phyloP scores from a whole-genome alignment of 2,113 vertebrate species.

The Hemicordylus capensis region DNA sequence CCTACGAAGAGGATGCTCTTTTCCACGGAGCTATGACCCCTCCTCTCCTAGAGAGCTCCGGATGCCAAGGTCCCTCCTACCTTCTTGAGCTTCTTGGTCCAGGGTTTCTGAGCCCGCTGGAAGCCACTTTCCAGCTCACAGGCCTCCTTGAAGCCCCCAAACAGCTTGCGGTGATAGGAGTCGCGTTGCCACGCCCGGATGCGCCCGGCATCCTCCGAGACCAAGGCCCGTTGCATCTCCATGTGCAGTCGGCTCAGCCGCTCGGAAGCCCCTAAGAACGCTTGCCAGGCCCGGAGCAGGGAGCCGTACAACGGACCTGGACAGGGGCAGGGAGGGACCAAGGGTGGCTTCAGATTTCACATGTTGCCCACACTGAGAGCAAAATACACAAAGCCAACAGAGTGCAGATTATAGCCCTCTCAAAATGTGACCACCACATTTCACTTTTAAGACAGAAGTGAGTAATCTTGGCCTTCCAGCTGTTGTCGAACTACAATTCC shows the following conservation, averaged over 20 bases:
- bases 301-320: conserved; percentile 82
- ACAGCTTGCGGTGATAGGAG: conserved; percentile 80
- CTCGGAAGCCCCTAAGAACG: conserved; percentile 83
- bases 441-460: too few species aligned
- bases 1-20: too few species aligned
- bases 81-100: conserved; percentile 83
- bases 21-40: conserved; percentile 1
- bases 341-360: neutral
- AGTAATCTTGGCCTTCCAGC: too few species aligned
- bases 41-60: neutral
- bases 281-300: conserved; percentile 82
- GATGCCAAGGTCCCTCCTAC: conserved; percentile 46
- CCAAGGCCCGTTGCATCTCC: conserved; percentile 79
- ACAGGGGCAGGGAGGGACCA: neutral
- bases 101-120: conserved; percentile 82
- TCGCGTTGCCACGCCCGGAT: conserved; percentile 84
- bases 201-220: conserved; percentile 75
- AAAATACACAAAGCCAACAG: neutral
- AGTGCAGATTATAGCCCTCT: neutral
- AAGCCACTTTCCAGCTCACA: conserved; percentile 76
- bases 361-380: neutral
- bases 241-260: conserved; percentile 78
- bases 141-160: conserved; percentile 83
- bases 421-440: neutral
- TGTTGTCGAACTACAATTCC: too few species aligned